phyloP scores from a whole-genome alignment of 2,113 vertebrate genomes.

The Nibea coibor region DNA sequence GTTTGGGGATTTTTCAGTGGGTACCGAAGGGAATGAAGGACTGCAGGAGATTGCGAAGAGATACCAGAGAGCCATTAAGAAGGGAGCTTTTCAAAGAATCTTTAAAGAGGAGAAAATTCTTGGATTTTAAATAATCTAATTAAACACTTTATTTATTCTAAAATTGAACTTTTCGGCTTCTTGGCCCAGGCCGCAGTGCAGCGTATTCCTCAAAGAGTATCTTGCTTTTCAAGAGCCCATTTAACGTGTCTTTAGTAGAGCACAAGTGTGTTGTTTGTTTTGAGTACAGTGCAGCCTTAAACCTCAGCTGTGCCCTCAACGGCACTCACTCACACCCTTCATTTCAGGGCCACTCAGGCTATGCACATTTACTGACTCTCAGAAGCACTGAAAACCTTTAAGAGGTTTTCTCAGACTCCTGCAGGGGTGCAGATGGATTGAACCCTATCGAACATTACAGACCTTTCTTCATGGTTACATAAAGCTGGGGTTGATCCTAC shows the following conservation, averaged over 20 bases:
- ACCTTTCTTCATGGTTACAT: conserved; percentile 49
- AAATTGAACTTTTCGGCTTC: neutral
- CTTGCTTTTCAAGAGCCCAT: conserved; percentile 35
- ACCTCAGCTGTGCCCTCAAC: conserved; percentile 60
- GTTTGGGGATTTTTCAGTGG: conserved; percentile 58
- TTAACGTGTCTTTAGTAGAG: conserved; percentile 25
- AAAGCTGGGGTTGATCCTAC: conserved; percentile 46
- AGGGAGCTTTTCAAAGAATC: neutral
- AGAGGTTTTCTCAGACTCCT: conserved; percentile 21
- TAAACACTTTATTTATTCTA: conserved; percentile 17
- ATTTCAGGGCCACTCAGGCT: conserved; percentile 48
- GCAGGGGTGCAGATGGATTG: conserved; percentile 9
- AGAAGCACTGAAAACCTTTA: conserved; percentile 33
- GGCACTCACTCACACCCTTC: conserved; percentile 45
- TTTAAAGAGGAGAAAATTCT: neutral
- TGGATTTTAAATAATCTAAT: conserved; percentile 21
- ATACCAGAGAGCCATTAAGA: conserved; percentile 39
- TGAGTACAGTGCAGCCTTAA: conserved; percentile 56
- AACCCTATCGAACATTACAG: conserved; percentile 17
- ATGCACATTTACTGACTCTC: conserved; percentile 6
- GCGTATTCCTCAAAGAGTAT: conserved; percentile 24
- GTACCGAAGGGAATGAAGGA: conserved; percentile 51
- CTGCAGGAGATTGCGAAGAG: conserved; percentile 35
- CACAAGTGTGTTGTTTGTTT: conserved; percentile 63
- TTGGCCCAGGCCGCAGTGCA: conserved; percentile 4